A percentile compares a stretch with the other conserved stretches of the same genome.
phyloP scores from a whole-genome alignment of 2,888 invertebrate genomes.

The Epinotia ramella region DNA sequence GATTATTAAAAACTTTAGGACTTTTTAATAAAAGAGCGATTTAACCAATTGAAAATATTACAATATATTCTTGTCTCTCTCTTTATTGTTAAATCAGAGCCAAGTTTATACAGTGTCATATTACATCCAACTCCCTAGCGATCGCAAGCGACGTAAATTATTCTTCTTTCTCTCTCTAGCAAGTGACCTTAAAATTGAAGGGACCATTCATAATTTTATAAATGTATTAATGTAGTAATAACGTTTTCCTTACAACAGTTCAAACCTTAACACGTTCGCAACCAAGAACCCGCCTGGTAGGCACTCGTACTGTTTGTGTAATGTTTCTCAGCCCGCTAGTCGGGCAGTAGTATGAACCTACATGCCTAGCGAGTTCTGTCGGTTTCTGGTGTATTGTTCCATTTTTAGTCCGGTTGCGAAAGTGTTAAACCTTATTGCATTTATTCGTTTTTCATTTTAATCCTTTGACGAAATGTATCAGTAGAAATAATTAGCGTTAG shows the following conservation, averaged over 20 bases:
- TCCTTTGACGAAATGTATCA: neutral
- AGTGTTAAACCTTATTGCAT: neutral
- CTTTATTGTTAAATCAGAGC: neutral
- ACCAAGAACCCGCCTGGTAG: no score
- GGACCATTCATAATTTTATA: neutral
- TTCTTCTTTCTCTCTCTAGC: neutral
- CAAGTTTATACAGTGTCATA: constrained; percentile 3
- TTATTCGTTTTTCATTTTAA: neutral
- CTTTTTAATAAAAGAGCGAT: constrained; percentile 19
- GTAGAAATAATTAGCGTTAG: constrained; percentile 1
- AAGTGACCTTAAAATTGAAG: neutral
- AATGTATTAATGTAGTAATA: no score
- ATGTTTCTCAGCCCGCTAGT: no score
- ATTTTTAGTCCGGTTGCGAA: no score
- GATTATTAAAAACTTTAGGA: constrained; percentile 34
- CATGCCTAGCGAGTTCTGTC: no score
- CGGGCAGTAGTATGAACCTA: no score
- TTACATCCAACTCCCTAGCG: neutral
- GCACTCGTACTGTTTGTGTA: no score
- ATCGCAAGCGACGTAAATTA: neutral
- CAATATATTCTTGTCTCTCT: constrained; percentile 2
- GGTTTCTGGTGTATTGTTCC: no score
- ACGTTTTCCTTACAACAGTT: neutral
- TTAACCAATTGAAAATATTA: constrained; percentile 3
- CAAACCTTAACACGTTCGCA: no score